phyloP scores from a whole-genome alignment of 2,113 vertebrate species.

The Erpornis zantholeuca region DNA sequence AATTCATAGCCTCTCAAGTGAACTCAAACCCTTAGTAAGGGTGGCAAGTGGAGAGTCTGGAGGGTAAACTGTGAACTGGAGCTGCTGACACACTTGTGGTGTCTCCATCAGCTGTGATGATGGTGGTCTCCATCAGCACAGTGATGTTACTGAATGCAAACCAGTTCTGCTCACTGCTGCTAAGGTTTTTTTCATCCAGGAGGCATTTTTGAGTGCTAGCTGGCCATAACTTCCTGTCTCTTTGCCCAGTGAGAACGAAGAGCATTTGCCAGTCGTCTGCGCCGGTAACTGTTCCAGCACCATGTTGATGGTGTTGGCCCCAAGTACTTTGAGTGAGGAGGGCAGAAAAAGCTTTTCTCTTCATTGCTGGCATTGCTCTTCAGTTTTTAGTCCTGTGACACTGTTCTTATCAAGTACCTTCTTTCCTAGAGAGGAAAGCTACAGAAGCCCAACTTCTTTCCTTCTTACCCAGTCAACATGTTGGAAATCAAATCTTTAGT shows the following conservation, averaged over 20 bases:
- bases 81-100: rapidly evolving
- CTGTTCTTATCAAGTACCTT: background rate
- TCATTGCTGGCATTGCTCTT: background rate
- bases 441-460: background rate
- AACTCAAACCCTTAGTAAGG: rapidly evolving
- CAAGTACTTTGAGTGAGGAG: background rate
- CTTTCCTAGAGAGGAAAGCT: background rate
- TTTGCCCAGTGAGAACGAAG: background rate
- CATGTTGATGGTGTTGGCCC: background rate
- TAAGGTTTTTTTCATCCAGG: background rate
- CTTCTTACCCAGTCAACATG: background rate
- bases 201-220: background rate
- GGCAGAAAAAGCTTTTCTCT: background rate
- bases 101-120: background rate
- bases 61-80: background rate
- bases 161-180: background rate
- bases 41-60: background rate
- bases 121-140: background rate
- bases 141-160: background rate
- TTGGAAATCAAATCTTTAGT: background rate
- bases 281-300: background rate
- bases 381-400: background rate
- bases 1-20: background rate
- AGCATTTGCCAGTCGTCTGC: background rate
- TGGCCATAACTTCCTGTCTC: background rate